Evolutionary conservation across 2,888 invertebrate species (phyloP), one percentile per base, ranked within the genome.

Genomic region (Dicycla oo): DNA sequence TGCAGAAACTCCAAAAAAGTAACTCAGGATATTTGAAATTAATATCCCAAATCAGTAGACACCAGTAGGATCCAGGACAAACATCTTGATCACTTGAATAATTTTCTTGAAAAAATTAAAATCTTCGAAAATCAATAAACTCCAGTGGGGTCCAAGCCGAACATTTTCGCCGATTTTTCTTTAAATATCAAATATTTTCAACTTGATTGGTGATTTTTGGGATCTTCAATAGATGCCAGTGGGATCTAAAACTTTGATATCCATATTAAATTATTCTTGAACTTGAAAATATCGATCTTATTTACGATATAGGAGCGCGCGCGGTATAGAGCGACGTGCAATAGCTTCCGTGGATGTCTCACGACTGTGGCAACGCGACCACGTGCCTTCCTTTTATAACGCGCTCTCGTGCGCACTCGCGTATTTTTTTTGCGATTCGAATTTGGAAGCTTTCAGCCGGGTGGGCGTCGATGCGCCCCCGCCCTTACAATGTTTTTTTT

Each of bases 401-500:
- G 90, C 88, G 87, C 89, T 91, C 91, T 92, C 91, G 92, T 81
- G 91, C 88, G 91, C 93, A 90, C 89, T 93, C 92, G 94, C 93
- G 92, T 91, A 93, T 95, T 94, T 95, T 95, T 95, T 96, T 94
- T 91, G 95, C 94, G 91, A 93, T 94, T 93, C 89, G 92, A 95
- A 94, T 95, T 95, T 94, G 94, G 95, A 94, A 94, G 95, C 94
- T 95, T 95, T 95, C 94, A 94, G 95, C 93, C 91, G 93, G 93
- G 93, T 94, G 94, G 93, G 92, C 91, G 91, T 90, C 87, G 84
- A 90, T 88, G 89, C 91, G 92, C 93, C 94, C 94, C 93, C 92
- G 93, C 94, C 95, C 95, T 93, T 89, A 91, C 78, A 75, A 78
- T 86, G 1, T 80, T 86, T 88, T 89, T 88, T 86, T 90, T 89